These are phyloP conservation scores for Leucoma salicis DNA, from an alignment of 2,888 invertebrate genomes.

Conservation along the genomic window DNA sequence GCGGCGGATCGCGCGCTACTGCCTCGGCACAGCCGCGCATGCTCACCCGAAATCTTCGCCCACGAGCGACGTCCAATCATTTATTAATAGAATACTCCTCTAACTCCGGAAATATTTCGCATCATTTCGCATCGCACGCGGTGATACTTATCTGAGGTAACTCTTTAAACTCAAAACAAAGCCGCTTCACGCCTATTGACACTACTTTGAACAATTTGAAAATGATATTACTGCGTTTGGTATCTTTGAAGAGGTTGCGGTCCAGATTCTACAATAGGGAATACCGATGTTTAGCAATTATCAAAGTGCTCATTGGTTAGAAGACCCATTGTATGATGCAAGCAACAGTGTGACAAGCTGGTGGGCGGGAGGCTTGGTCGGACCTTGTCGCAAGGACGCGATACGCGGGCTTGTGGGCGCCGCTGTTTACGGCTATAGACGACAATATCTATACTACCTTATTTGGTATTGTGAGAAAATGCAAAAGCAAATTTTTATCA, in stretches of 20 bases:
- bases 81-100: conserved; percentile 81
- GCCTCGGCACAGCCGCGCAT: conserved; percentile 60
- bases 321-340: conserved; percentile 25
- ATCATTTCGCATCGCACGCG: conserved; percentile 77
- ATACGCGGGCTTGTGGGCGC: conserved; percentile 56
- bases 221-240: no score
- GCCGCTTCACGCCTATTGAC: conserved; percentile 13
- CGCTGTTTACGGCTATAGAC: conserved; percentile 38
- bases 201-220: not conserved
- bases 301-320: conserved; percentile 12
- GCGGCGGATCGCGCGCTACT: conserved; percentile 81
- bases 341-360: conserved; percentile 27
- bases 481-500: conserved; percentile 26
- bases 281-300: not conserved
- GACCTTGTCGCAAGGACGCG: conserved; percentile 77
- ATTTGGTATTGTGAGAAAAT: conserved; percentile 46
- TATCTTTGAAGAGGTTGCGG: no score
- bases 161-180: conserved; percentile 40
- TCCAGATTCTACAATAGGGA: not conserved
- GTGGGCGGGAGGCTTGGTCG: conserved; percentile 67
- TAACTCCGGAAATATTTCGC: conserved; percentile 83
- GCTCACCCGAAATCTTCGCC: conserved; percentile 74
- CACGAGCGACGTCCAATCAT: conserved; percentile 76
- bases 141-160: conserved; percentile 69
- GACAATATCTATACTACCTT: conserved; percentile 57